These are phyloP conservation scores for Drosophila navojoa DNA, from an alignment of 1,140 invertebrate species.

Conservation along the genomic window DNA sequence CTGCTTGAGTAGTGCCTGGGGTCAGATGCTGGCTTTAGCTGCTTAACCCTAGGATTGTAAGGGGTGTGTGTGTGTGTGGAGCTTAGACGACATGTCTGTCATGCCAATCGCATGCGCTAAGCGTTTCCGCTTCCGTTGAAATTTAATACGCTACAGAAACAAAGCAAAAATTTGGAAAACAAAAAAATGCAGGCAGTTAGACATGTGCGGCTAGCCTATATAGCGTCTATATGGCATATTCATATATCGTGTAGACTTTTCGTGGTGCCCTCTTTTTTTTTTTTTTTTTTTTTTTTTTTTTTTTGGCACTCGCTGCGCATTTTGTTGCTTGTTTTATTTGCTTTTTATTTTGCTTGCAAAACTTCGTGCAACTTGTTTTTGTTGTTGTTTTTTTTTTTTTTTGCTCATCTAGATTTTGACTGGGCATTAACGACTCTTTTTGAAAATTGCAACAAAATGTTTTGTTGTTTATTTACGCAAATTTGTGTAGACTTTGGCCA, in stretches of 20 bases:
- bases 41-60: not conserved
- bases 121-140: conserved; percentile 48
- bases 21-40: conserved; percentile 20
- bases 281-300: conserved; percentile 21
- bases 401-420: not conserved
- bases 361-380: conserved; percentile 29
- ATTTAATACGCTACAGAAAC: conserved; percentile 25
- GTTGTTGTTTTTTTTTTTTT: conserved; percentile 13
- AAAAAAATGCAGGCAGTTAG: not conserved
- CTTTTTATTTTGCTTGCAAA: conserved; percentile 20
- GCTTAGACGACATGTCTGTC: conserved; percentile 21
- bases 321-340: not conserved
- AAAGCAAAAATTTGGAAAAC: too few relatives aligned
- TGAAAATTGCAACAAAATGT: conserved; percentile 71
- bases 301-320: conserved; percentile 34
- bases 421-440: conserved; percentile 51
- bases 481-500: conserved; percentile 76
- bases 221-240: not conserved
- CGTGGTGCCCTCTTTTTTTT: conserved; percentile 18
- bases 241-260: not conserved
- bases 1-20: not conserved
- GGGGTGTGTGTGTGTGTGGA: too few relatives aligned
- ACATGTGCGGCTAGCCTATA: conserved; percentile 11
- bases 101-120: conserved; percentile 17
- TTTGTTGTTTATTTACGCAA: conserved; percentile 76